A percentile compares a stretch with the other conserved stretches of the same genome.
phyloP scores from a whole-genome alignment of 2,113 vertebrate species.

The Tretioscincus oriximinensis region DNA sequence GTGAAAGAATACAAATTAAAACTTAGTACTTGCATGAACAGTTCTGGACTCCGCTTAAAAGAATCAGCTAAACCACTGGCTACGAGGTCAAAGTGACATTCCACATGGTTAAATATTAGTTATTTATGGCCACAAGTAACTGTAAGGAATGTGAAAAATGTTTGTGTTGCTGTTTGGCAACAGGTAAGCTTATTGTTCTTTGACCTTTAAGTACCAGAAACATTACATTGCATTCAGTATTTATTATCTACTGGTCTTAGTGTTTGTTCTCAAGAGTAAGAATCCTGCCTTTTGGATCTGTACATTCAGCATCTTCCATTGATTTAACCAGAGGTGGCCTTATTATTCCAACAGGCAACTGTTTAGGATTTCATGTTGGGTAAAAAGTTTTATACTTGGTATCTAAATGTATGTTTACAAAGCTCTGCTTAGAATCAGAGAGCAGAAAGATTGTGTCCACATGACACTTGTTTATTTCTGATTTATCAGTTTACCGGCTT shows the following conservation, averaged over 20 bases:
- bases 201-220: not conserved
- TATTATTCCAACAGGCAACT: too few relatives aligned
- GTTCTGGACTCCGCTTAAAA: not conserved
- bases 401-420: too few relatives aligned
- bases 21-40: not conserved
- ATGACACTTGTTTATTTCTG: too few relatives aligned
- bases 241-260: not conserved
- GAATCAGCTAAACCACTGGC: not conserved
- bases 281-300: not conserved
- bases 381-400: too few relatives aligned
- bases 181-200: constrained; percentile 2
- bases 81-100: constrained; percentile 32
- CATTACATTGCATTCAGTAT: not conserved
- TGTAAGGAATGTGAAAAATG: constrained; percentile 24
- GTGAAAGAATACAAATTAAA: not conserved
- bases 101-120: constrained; percentile 29
- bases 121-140: constrained; percentile 25
- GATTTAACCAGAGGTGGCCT: too few relatives aligned
- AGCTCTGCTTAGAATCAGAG: too few relatives aligned
- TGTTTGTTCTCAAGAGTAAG: not conserved
- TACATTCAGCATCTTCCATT: not conserved
- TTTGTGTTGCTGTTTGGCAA: constrained; percentile 2
- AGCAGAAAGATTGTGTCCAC: too few relatives aligned
- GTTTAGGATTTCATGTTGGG: too few relatives aligned
- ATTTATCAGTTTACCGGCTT: too few relatives aligned